Base-by-base conservation (phyloP, 2,888 invertebrate genomes). In the Cyrtodaria siliqua region DNA sequence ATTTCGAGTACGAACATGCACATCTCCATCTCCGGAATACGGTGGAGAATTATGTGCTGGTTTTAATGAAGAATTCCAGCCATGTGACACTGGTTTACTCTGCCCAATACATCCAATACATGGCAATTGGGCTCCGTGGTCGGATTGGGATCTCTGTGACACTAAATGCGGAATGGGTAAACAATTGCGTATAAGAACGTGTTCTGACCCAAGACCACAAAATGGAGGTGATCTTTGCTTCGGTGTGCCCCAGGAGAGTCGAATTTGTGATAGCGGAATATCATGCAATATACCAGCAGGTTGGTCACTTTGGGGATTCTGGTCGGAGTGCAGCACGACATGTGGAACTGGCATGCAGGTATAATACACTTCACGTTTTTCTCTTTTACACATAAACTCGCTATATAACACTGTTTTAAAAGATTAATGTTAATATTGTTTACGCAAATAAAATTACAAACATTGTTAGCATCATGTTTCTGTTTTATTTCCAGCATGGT, bases 261-360 rank as follows among this genome's bases (percentile, higher is more conserved):
- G 53, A 44, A 2, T 20, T 4, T 70, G 70, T 47, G 29, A 55
- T 8, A 55, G 38, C 3, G 38, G 33, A 0, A 23, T 18, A 1
- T 44, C 33, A 8, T 9, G 29, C 9, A 12, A 38, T 9, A 29
- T 14, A 23, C 27, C 27, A 14, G 74, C 68, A 14, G 71, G 49
- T 1, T 74, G 74, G 79, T 49, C 67, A 20, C 3, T 33, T 2
- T 79, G 79, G 79, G 47, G 42, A 14, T 9, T 40, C 14, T 79
- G 79, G 79, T 29, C 62, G 4, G 20, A 4, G n/a, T 79, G 79
- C 26, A 47, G 66, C 12, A 57, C 59, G 0, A 33, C 74, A 0
- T 79, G 79, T 75, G 79, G 71, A 4, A 23, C 27, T 1, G 79
- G 79, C 3, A 60, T 75, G 14, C 71, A 79, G 75, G 75, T 75